phyloP scores from a whole-genome alignment of 2,113 vertebrate genomes.

The Anhinga anhinga region DNA sequence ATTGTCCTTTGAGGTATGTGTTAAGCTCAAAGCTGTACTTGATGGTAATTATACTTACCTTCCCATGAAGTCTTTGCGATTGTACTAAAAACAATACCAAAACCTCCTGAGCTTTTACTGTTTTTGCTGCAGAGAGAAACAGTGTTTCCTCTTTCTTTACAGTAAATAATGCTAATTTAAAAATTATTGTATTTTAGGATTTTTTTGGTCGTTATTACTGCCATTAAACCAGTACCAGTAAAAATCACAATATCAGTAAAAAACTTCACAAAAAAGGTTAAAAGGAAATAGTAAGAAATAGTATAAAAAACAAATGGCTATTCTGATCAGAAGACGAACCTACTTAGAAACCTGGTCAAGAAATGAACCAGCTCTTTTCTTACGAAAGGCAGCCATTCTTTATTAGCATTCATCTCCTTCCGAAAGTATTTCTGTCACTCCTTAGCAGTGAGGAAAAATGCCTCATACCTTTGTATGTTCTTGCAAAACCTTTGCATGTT shows the following conservation, averaged over 20 bases:
- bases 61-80: not conserved
- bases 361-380: not conserved
- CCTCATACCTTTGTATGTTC: not conserved
- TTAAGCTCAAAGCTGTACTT: conserved; percentile 46
- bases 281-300: not conserved
- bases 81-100: not conserved
- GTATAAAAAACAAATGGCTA: not conserved
- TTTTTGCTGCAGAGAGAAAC: not conserved
- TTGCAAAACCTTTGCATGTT: not conserved
- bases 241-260: conserved; percentile 9
- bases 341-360: not conserved
- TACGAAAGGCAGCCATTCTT: not conserved
- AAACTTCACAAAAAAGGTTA: not conserved
- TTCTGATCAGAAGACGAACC: not conserved
- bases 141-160: not conserved
- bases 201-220: not conserved
- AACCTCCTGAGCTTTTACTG: not conserved
- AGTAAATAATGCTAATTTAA: conserved; percentile 1
- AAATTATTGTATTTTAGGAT: not conserved
- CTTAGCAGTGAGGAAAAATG: not conserved
- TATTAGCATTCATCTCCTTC: not conserved
- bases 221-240: not conserved
- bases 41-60: not conserved
- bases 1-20: conserved; percentile 44
- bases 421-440: not conserved